phyloP scores from a whole-genome alignment of 2,113 vertebrate species.

The Nansenia antarctica region DNA sequence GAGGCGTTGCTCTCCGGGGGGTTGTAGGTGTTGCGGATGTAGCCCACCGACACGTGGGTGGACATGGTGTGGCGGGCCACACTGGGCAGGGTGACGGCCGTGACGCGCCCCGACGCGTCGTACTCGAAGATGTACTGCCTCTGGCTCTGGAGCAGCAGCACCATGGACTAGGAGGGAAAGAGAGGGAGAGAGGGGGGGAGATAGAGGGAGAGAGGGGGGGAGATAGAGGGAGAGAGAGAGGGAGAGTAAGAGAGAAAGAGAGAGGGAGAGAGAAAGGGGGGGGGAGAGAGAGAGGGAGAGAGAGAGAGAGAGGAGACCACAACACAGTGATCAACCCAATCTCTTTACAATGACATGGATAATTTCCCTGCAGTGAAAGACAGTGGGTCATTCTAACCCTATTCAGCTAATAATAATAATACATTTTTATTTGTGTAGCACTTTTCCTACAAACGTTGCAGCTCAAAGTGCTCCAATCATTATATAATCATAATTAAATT shows the following conservation, averaged over 20 bases:
- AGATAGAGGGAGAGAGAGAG: constrained; percentile 15
- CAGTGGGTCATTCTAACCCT: constrained; percentile 1
- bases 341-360: no score
- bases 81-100: constrained; percentile 96
- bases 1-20: constrained; percentile 97
- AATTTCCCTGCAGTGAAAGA: no score
- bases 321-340: not conserved
- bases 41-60: constrained; percentile 94
- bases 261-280: constrained; percentile 22
- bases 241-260: not conserved
- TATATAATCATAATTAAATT: no score
- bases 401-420: no score
- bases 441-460: no score
- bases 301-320: not conserved
- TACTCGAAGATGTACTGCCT: constrained; percentile 98
- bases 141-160: constrained; percentile 95
- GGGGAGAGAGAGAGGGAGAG: not conserved
- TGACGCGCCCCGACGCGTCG: constrained; percentile 88
- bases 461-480: no score
- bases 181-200: constrained; percentile 32
- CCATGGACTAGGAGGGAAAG: constrained; percentile 86
- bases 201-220: not conserved
- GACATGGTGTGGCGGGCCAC: constrained; percentile 97
- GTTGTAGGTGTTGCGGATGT: constrained; percentile 96
- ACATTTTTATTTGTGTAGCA: no score